A percentile compares a stretch with the other conserved stretches of the same genome.
phyloP scores from a whole-genome alignment of 2,113 vertebrate genomes.

The Oenanthe oenanthe region DNA sequence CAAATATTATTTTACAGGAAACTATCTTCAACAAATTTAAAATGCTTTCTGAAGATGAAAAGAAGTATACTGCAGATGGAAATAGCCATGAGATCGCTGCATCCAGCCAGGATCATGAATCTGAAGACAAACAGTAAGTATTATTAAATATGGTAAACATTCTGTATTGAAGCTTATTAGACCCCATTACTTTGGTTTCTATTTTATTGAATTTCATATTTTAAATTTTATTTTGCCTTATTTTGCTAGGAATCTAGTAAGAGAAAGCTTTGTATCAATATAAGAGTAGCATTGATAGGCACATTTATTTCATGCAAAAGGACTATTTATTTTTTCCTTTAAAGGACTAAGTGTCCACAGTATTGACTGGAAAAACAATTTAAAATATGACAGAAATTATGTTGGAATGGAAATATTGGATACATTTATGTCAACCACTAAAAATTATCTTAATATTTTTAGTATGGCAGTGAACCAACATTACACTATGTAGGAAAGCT shows the following conservation, averaged over 20 bases:
- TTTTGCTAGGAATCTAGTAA: not conserved
- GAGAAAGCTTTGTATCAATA: not conserved
- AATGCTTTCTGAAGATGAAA: conserved; percentile 31
- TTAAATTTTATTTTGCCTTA: not conserved
- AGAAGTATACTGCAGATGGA: not conserved
- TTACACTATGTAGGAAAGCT: not conserved
- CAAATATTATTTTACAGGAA: not conserved
- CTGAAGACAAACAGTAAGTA: conserved; percentile 38
- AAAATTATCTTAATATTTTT: not conserved
- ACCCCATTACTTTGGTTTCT: not conserved
- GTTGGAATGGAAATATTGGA: not conserved
- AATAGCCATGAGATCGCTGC: not conserved
- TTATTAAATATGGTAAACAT: not conserved
- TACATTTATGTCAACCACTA: not conserved
- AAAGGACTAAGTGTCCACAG: not conserved
- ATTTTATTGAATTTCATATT: not conserved
- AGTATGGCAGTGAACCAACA: not conserved
- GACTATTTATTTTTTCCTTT: not conserved
- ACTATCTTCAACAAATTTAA: not conserved
- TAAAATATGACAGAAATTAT: not conserved
- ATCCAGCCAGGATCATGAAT: not conserved
- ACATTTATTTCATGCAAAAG: not conserved
- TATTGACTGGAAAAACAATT: not conserved
- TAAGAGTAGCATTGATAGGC: not conserved
- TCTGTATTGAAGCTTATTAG: not conserved